Conservation (phyloP, 1,140 invertebrate genomes). For the Parapsyche elsis region DNA sequence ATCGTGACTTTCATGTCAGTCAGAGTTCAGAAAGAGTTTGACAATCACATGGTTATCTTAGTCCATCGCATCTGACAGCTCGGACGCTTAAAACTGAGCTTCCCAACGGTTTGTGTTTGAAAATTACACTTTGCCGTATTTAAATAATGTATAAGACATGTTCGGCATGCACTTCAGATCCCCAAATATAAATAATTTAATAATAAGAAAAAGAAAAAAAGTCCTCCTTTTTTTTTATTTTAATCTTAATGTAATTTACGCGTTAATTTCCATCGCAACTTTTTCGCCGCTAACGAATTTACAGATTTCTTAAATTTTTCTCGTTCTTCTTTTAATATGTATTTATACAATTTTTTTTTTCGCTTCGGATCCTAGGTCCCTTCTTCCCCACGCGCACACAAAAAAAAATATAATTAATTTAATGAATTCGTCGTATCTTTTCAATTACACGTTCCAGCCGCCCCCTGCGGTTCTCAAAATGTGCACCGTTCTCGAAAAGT, state of each 20-base stretch:
- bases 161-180: too few relatives aligned
- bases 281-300: slow-evolving; percentile 21
- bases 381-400: neutral
- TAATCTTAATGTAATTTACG: slow-evolving; percentile 4
- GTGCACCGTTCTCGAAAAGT: neutral
- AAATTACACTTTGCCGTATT: too few relatives aligned
- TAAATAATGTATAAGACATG: too few relatives aligned
- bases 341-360: neutral
- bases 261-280: slow-evolving; percentile 18
- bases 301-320: slow-evolving; percentile 18
- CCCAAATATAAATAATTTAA: too few relatives aligned
- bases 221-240: neutral
- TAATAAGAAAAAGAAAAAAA: too few relatives aligned
- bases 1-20: too few relatives aligned
- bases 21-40: too few relatives aligned
- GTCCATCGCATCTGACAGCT: too few relatives aligned
- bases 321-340: slow-evolving; percentile 12
- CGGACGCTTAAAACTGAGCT: too few relatives aligned
- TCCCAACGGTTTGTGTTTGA: too few relatives aligned
- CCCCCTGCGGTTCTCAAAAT: neutral
- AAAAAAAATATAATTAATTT: slow-evolving; percentile 38
- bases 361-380: neutral
- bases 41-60: too few relatives aligned
- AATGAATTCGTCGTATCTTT: slow-evolving; percentile 36
- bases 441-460: slow-evolving; percentile 16